Evolutionary conservation across 2,113 vertebrate species (phyloP), one percentile per base, ranked within the genome.

Genomic region (Athene cunicularia): DNA sequence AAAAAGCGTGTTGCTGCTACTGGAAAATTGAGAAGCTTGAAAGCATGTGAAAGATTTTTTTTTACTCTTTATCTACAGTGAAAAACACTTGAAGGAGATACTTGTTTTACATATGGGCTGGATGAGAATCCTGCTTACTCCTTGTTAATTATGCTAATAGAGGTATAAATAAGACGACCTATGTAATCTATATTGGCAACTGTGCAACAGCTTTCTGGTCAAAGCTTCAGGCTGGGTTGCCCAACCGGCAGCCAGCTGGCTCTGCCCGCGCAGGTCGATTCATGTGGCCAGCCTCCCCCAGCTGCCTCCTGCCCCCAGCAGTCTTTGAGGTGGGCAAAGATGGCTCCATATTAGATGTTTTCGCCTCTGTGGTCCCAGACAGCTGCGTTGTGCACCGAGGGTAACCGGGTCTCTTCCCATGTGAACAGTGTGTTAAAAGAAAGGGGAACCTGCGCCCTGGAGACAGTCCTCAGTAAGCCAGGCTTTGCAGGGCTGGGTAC

Each of bases 241-340:
- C 72, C 70, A 68, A 86, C 59, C 43, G 0, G 68, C 86, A 75
- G 86, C 27, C 64, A 72, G 79, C 79, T 56, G 94, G 74, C 90
- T 82, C 53, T 85, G 88, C 91, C 91, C 0, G 30, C 3, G 0
- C 93, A 68, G 66, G 79, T 86, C 2, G 6, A 33, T 95, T 92
- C 91, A 37, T 76, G 91, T 80, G 94, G 90, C 33, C 83, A 21
- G 17, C 45, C 88, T 80, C 62, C 85, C 88, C 71, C 47, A 0
- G 3, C 67, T 41, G 62, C 84, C 71, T 86, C 66, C 74, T 79
- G 53, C 18, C 70, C 90, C 85, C 60, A 30, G 75, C 88, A 76
- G 67, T 86, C 86, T 95, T 89, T 91, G 93, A 89, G 94, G 83
- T 94, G 94, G 93, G 53, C 72, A 45, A 0, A 45, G 72, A 91